Conservation (phyloP, 2,797 vertebrate genomes). For the Tokudaia muenninki region DNA sequence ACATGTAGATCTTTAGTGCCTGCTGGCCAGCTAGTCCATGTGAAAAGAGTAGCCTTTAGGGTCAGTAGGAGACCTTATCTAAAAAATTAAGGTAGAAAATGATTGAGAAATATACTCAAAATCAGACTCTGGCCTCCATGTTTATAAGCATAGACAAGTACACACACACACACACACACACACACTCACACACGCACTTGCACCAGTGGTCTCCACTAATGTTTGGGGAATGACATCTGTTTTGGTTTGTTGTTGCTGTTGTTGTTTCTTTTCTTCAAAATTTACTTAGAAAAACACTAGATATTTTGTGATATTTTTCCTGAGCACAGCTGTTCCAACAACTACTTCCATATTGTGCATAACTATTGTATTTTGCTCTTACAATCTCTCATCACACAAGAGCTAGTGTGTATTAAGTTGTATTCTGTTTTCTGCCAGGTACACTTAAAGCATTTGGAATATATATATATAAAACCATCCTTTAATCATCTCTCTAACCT, state of each 20-base stretch:
- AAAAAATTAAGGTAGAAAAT: background rate
- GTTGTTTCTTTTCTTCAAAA: background rate
- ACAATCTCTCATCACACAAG: slow-evolving; percentile 6
- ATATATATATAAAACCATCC: too few relatives aligned
- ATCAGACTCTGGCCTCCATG: background rate
- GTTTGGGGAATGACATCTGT: background rate
- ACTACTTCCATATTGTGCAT: background rate
- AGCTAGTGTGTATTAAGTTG: background rate
- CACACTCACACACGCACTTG: background rate
- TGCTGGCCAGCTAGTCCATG: too few relatives aligned
- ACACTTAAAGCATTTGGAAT: background rate
- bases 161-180: background rate
- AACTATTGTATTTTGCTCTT: background rate
- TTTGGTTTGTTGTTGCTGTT: background rate
- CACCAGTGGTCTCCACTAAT: background rate
- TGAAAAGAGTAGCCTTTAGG: background rate
- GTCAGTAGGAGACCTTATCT: background rate
- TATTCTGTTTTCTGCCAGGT: background rate
- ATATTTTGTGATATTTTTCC: background rate
- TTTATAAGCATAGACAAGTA: background rate
- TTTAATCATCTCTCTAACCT: background rate
- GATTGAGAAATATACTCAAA: background rate
- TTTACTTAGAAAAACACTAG: background rate
- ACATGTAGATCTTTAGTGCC: background rate
- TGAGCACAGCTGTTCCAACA: background rate